Evolutionary conservation across 2,113 vertebrate genomes (phyloP), one percentile per base, ranked within the genome.

Genomic region (Dipodomys stephensi): DNA sequence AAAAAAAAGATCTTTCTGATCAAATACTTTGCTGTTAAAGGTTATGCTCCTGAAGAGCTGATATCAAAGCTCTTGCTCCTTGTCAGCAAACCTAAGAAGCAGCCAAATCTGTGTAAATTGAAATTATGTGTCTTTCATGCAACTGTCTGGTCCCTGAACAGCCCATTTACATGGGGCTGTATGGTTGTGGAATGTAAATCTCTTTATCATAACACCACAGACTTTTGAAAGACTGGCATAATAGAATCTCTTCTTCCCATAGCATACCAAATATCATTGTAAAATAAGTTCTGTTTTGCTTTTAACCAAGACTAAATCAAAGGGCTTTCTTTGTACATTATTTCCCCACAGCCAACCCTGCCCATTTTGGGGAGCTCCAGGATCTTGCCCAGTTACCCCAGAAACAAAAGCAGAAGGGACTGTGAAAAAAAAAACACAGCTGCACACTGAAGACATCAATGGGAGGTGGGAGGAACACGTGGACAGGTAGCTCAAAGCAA

Each of bases 201-300:
- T 57, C 87, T 95, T 93, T 93, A 94, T 95, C 92, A 68, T 28
- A 89, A 69, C 68, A 88, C 44, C 76, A 83, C 87, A 95, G 95
- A 73, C 87, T 74, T 94, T 91, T 78, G 67, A 82, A 92, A 93
- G 65, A 30, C 91, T 90, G 94, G 95, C 78, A 92, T 79, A 93
- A 84, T 78, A 73, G 32, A 76, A 92, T 93, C 95, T 91, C 73
- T 92, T 91, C 92, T 78, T 94, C 94, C 60, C 73, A 30, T 88
- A 44, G 23, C 73, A 67, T 71, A 94, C 74, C 84, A 89, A 90
- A 90, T 32, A 84, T 72, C 28, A 57, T 7, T n/a, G 65, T 67
- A 83, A 74, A 67, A 7, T 60, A 25, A 46, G 74, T 35, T 87
- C 77, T 87, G 20, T 80, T 91, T 78, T 87, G 64, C 69, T 94